Evolutionary conservation across 2,797 vertebrate genomes (phyloP), one percentile per base, ranked within the genome.

Genomic region (Sebastes vulpes): DNA sequence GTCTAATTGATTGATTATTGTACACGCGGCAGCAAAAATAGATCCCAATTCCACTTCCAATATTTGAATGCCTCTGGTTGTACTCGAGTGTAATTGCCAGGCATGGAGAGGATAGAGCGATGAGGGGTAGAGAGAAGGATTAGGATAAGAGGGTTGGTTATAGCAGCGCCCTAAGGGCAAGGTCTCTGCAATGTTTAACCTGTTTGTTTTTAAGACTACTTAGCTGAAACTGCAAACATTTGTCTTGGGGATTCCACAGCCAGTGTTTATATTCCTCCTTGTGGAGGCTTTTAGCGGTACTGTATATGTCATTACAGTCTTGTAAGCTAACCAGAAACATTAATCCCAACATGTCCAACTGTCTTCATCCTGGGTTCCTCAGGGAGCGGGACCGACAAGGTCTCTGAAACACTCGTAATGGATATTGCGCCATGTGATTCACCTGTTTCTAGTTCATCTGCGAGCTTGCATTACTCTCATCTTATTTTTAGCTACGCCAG

Each of bases 1-100:
- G 61, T 74, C 65, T 83, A 90, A 91, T 93, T 92, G 92, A 94
- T 88, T 91, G 86, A 88, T 92, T 82, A 87, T 73, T 73, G 76
- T 54, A 32, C 78, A 81, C 58, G 52, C 21, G 4, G 20, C 57
- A 20, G 54, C 72, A 71, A 77, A 81, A 87, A 92, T 82, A 75
- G 87, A 93, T 90, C 68, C 12, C 38, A 54, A 58, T 81, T 78
- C 73, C 21, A 48, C 54, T 67, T 69, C 58, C 70, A 48, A 79
- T 85, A 83, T 89, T 86, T 81, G 65, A 69, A 29, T 21, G 80
- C 83, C 79, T 76, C 72, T 79, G 83, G 69, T 82, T 77, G 75
- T 64, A 29, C 54, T 57, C 5, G 7, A 80, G 65, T 87, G 83
- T 84, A 84, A 87, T 88, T 78, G 75, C 71, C 54, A 66, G 46